Base-by-base conservation (phyloP, 2,888 invertebrate genomes). In the Phengaris alcon region DNA sequence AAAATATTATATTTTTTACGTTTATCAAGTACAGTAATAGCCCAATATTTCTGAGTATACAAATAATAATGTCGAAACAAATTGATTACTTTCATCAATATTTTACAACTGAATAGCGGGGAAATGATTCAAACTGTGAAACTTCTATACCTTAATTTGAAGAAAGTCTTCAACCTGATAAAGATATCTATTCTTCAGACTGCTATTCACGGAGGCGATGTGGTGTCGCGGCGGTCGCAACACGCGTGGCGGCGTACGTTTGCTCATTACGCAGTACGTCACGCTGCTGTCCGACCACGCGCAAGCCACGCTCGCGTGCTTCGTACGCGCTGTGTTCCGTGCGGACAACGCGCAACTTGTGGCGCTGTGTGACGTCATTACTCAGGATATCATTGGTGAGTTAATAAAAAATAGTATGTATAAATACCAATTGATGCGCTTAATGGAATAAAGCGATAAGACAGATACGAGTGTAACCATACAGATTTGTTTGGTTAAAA, bases 131-230 rank as follows among this genome's bases (percentile, higher is more conserved):
- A 48, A 48, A 48, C 48, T 48, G 48, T 48, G 8, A 48, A 48
- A 48, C 48, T 48, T 48, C 6, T 48, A 48, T 35, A 35, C 35
- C 35, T 35, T 35, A 35, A 2, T 3, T 35, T 35, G 4, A 35
- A 35, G 35, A 35, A 35, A 4, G 3, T 35, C 4, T 35, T 35
- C 0, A 35, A 4, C 35, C 54, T 54, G 5, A 54, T 15, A 2
- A 57, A 7, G 7, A 46, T 13, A 10, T 10, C 13, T 59, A 48
- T 48, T 76, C 52, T 64, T 0, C 78, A 93, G 93, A 77, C 79
- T 94, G 75, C 77, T 94, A 69, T 92, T 94, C 80, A 90, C 91
- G 78, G 93, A 93, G 81, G 91, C 90, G 52, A 92, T 92, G 91
- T 92, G 92, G 91, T 82, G 83, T 0, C 87, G 91, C 3, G 93